Evolutionary conservation across 2,797 vertebrate species (phyloP).

Genomic region (Enteromius argenteus): DNA sequence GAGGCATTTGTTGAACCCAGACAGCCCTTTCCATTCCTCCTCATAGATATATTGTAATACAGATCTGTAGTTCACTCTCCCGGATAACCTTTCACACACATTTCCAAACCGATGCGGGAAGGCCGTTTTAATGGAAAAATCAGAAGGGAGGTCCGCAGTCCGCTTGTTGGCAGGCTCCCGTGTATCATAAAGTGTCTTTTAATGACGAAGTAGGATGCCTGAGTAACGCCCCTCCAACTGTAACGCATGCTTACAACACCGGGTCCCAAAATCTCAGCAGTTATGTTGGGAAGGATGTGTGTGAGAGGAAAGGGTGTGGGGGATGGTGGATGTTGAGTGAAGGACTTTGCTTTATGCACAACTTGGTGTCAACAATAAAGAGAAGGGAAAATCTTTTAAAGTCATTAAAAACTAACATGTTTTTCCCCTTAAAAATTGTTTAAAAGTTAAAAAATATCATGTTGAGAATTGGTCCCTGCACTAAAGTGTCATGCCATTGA

Average conservation of each 20-base stretch:
- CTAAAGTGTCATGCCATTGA: not conserved
- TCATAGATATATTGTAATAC: slow-evolving; percentile 19
- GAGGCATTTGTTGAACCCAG: not conserved
- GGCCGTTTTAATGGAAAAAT: slow-evolving; percentile 69
- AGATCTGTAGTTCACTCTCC: slow-evolving; percentile 37
- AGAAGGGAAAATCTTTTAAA: not conserved
- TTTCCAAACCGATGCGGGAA: slow-evolving; percentile 63
- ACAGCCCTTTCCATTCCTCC: slow-evolving; percentile 2
- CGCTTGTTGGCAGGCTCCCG: slow-evolving; percentile 66
- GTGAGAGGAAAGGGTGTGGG: not conserved
- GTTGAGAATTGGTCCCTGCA: not conserved
- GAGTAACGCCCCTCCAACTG: slow-evolving; percentile 51
- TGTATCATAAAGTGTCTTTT: slow-evolving; percentile 71
- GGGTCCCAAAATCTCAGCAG: slow-evolving; percentile 4
- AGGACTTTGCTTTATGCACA: not conserved
- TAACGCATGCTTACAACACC: not conserved
- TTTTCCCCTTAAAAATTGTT: not conserved
- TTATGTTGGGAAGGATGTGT: not conserved
- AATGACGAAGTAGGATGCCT: slow-evolving; percentile 75
- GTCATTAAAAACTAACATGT: not conserved
- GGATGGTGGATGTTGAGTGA: slow-evolving; percentile 4
- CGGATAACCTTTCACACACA: slow-evolving; percentile 76
- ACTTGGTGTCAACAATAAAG: not conserved
- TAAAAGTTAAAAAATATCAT: not conserved
- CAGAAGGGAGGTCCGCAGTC: slow-evolving; percentile 60